Evolutionary conservation across 2,888 invertebrate species (phyloP).

Genomic region (Lithophane ornitopus): DNA sequence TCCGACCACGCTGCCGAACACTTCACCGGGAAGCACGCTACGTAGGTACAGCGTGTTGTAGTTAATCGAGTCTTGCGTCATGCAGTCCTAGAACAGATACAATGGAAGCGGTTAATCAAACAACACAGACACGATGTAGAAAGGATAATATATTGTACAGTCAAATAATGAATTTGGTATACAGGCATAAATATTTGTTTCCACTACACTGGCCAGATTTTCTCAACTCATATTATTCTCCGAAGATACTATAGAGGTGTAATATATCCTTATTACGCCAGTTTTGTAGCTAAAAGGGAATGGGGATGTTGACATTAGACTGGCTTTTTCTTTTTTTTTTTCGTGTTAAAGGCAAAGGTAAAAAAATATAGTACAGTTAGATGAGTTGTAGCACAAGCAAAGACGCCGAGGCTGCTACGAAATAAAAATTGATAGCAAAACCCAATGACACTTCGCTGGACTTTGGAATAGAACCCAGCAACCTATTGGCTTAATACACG

Average conservation of each 20-base stretch:
- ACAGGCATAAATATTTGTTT: neutral
- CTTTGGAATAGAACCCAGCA: neutral
- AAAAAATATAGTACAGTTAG: too few relatives aligned
- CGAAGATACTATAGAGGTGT: neutral
- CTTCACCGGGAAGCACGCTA: conserved; percentile 73
- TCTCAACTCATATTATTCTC: neutral
- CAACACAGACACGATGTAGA: neutral
- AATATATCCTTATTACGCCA: neutral
- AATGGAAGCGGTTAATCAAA: conserved; percentile 7
- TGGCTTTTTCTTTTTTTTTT: neutral
- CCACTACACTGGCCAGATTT: neutral
- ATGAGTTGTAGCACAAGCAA: neutral
- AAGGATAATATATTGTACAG: neutral
- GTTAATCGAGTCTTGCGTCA: conserved; percentile 72
- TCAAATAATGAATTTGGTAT: neutral
- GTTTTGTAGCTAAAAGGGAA: neutral
- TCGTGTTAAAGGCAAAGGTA: too few relatives aligned
- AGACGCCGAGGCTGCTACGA: too few relatives aligned
- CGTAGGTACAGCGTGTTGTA: conserved; percentile 80
- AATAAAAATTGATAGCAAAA: neutral
- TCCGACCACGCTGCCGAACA: conserved; percentile 75
- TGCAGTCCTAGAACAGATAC: conserved; percentile 79
- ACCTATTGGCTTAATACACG: too few relatives aligned
- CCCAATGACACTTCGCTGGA: neutral
- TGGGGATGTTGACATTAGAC: neutral